Evolutionary conservation across 2,888 invertebrate genomes (phyloP).

Genomic region (Deilephila porcellus): DNA sequence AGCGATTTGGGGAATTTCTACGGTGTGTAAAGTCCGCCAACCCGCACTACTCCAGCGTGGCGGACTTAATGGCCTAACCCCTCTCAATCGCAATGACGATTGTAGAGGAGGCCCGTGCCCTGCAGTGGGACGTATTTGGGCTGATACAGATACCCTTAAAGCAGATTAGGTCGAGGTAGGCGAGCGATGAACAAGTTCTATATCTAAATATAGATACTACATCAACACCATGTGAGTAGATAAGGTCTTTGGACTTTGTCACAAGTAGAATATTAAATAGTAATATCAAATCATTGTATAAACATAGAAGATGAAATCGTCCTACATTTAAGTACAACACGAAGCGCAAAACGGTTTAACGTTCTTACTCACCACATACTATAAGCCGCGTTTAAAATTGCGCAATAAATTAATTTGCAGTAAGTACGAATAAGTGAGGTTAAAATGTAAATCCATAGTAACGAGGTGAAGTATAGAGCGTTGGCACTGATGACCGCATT

Average conservation of each 20-base stretch:
- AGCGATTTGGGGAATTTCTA: too few relatives aligned
- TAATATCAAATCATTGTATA: neutral
- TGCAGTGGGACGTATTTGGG: too few relatives aligned
- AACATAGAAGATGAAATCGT: neutral
- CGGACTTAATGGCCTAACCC: too few relatives aligned
- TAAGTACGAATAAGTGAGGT: conserved; percentile 54
- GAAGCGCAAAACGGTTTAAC: neutral
- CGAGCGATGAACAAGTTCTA: too few relatives aligned
- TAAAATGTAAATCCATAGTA: conserved; percentile 76
- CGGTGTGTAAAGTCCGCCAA: too few relatives aligned
- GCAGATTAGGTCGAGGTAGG: too few relatives aligned
- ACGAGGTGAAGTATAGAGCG: conserved; percentile 68
- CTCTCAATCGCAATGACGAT: too few relatives aligned
- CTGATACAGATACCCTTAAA: too few relatives aligned
- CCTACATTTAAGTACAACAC: neutral
- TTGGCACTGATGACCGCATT: conserved; percentile 74
- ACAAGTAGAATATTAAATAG: neutral
- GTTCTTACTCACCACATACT: conserved; percentile 4
- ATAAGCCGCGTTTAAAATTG: conserved; percentile 39
- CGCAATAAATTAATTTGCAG: conserved; percentile 42
- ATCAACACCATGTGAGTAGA: neutral
- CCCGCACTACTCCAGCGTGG: too few relatives aligned
- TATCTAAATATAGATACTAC: too few relatives aligned
- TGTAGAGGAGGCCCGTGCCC: too few relatives aligned
- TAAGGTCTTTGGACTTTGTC: neutral